Evolutionary conservation across 37 sponge, comb jelly and placozoan genomes (phyloP), one percentile per base, ranked within the genome.

Genomic region (Dysidea cf. avara): DNA sequence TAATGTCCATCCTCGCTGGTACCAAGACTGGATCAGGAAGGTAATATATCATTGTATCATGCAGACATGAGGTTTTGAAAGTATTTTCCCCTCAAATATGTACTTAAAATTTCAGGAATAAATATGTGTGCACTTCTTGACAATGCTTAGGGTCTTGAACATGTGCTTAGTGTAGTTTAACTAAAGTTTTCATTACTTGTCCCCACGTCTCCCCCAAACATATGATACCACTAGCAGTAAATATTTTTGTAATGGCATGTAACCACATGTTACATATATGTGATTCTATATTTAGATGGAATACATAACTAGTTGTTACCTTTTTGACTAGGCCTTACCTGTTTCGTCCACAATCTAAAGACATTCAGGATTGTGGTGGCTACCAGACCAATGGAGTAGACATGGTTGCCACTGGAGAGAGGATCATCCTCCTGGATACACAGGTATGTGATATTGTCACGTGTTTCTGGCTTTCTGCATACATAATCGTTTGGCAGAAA

Each of bases 1-100:
- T 95, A 56, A 91, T 91, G 85, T 91, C 92, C n/a, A 61, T 90
- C 48, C 92, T 95, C 12, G 92, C 96, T 29, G 92, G 92, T 7
- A 84, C 82, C 40, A 61, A 83, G 54, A 87, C 88, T 64, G 88
- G 88, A 37, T 70, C 88, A 28, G 72, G 73, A 30, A 87, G 82
- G 87, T 86, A 40, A 53, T 35, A 26, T 33, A 20, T 12, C 22
- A 57, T 16, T 39, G n/a, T n/a, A n/a, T n/a, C n/a, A n/a, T n/a
- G n/a, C n/a, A n/a, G n/a, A n/a, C n/a, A n/a, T n/a, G n/a, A n/a
- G n/a, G n/a, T n/a, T n/a, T n/a, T n/a, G n/a, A n/a, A n/a, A n/a
- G n/a, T n/a, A n/a, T n/a, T n/a, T n/a, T n/a, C n/a, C n/a, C n/a
- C n/a, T n/a, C n/a, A n/a, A n/a, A n/a, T n/a, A n/a, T n/a, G n/a